Percentiles rank a stretch among this genome's conserved stretches.
These are phyloP conservation scores for Pseudeuparius sepicola DNA, from an alignment of 2,888 invertebrate genomes.

Conservation along the genomic window DNA sequence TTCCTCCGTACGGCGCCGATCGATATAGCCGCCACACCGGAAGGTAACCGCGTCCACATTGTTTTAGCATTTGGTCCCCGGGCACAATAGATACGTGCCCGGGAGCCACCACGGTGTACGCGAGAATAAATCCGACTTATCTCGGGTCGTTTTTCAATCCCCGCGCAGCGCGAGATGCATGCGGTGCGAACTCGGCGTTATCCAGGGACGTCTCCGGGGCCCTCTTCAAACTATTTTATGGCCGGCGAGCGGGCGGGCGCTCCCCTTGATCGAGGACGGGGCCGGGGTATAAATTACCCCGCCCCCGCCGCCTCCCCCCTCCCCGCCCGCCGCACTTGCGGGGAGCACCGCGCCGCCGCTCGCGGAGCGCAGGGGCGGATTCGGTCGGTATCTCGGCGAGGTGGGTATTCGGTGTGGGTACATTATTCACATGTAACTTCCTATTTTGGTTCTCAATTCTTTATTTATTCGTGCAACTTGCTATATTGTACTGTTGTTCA, in stretches of 20 bases:
- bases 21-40: too few relatives aligned
- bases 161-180: slow-evolving; percentile 30
- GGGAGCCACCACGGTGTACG: slow-evolving; percentile 7
- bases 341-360: slow-evolving; percentile 1
- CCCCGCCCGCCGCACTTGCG: slow-evolving; percentile 17
- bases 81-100: too few relatives aligned
- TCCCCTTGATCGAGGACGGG: slow-evolving; percentile 35
- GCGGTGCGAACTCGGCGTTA: slow-evolving; percentile 28
- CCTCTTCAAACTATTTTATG: slow-evolving; percentile 40
- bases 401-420: not conserved
- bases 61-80: too few relatives aligned
- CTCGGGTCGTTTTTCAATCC: slow-evolving; percentile 25
- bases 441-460: too few relatives aligned
- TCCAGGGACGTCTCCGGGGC: slow-evolving; percentile 37
- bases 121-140: slow-evolving; percentile 17
- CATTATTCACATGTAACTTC: too few relatives aligned
- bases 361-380: not conserved
- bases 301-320: slow-evolving; percentile 22
- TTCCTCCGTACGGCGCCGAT: too few relatives aligned
- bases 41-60: too few relatives aligned
- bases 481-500: too few relatives aligned
- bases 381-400: not conserved
- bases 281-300: slow-evolving; percentile 33
- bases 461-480: too few relatives aligned
- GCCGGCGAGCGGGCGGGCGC: slow-evolving; percentile 25